Conservation (phyloP, 2,113 vertebrate species). For the Asarcornis scutulata region DNA sequence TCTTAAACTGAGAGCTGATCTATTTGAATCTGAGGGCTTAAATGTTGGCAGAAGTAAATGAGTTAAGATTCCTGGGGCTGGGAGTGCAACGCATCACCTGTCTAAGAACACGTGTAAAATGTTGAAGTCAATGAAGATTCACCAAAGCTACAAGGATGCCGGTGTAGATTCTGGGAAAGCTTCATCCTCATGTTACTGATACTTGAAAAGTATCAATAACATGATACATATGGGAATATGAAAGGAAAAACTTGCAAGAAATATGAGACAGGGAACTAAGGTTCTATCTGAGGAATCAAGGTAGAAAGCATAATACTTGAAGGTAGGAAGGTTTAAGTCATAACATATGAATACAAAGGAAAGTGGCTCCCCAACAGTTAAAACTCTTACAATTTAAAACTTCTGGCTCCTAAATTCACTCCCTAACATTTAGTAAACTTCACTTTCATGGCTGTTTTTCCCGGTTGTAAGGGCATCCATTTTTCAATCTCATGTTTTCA, state of each 20-base stretch:
- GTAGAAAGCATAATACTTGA: background rate
- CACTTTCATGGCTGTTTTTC: background rate
- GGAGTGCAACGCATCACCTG: background rate
- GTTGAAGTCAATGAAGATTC: background rate
- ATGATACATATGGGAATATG: background rate
- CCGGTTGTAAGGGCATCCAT: background rate
- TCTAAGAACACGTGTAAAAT: fast-evolving
- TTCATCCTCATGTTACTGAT: background rate
- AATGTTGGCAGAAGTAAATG: background rate
- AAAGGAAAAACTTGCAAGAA: background rate
- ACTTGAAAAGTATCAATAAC: background rate
- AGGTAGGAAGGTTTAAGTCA: background rate
- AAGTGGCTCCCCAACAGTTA: background rate
- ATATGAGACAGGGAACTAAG: background rate
- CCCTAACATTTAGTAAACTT: background rate
- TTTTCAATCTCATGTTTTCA: background rate
- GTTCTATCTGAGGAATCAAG: background rate
- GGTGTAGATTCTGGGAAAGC: background rate
- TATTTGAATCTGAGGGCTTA: background rate
- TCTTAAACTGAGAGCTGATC: background rate
- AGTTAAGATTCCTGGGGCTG: background rate
- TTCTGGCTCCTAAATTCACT: background rate
- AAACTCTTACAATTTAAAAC: background rate
- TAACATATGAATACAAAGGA: background rate
- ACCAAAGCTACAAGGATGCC: background rate